A percentile compares a stretch with the other conserved stretches of the same genome.
These are phyloP conservation scores for Rhegmatorhina hoffmannsi DNA, from an alignment of 2,113 vertebrate species.

Conservation along the genomic window DNA sequence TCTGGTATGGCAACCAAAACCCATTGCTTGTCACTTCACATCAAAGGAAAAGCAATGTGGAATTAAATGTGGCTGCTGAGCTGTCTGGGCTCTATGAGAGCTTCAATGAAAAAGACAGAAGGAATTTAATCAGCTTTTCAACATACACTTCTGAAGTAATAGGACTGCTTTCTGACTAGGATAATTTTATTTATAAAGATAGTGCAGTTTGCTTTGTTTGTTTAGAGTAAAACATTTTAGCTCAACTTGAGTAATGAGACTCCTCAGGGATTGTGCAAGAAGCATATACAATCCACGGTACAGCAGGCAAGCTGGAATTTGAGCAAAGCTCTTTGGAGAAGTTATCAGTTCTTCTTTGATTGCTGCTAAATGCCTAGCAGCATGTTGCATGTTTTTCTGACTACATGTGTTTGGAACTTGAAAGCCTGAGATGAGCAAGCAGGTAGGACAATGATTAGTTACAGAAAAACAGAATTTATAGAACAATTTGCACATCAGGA, in stretches of 20 bases:
- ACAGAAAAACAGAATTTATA: not conserved
- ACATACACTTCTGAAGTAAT: not conserved
- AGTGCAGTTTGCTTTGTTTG: not conserved
- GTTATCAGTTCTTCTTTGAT: not conserved
- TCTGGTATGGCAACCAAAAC: not conserved
- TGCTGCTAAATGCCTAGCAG: not conserved
- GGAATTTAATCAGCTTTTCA: conserved; percentile 62
- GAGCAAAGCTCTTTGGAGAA: not conserved
- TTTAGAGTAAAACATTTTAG: not conserved
- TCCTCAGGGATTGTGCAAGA: not conserved
- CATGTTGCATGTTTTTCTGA: not conserved
- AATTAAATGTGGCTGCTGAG: conserved; percentile 65
- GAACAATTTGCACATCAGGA: not conserved
- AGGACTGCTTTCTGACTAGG: conserved; percentile 15
- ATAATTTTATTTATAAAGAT: conserved; percentile 10
- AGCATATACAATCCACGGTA: not conserved
- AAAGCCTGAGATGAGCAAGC: not conserved
- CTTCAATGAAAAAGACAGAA: conserved; percentile 64
- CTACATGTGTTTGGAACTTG: not conserved
- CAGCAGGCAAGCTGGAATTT: not conserved
- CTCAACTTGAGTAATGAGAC: conserved; percentile 45
- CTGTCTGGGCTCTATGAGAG: not conserved
- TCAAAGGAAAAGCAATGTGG: conserved; percentile 12
- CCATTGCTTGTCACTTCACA: conserved; percentile 12
- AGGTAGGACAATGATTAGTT: not conserved